These are phyloP conservation scores for Scaptomyza graminum DNA, from an alignment of 1,140 invertebrate species.

Conservation along the genomic window DNA sequence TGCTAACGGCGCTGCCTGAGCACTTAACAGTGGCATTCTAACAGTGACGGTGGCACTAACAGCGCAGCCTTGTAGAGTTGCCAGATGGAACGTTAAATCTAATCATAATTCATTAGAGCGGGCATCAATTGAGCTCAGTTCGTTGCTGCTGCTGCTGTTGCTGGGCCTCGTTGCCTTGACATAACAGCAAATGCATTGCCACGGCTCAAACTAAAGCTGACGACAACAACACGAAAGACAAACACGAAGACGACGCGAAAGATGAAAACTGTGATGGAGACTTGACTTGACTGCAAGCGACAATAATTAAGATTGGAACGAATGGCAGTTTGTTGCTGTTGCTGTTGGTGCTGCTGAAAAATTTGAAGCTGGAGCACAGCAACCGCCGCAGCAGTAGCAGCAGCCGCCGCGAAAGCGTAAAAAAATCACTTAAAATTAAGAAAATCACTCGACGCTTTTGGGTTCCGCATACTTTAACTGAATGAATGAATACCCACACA, in stretches of 20 bases:
- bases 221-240: too few relatives aligned
- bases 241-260: conserved; percentile 19
- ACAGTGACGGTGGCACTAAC: conserved; percentile 22
- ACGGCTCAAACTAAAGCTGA: too few relatives aligned
- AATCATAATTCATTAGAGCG: conserved; percentile 72
- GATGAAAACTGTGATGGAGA: conserved; percentile 26
- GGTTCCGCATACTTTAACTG: conserved; percentile 48
- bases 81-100: conserved; percentile 27
- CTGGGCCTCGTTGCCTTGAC: conserved; percentile 35
- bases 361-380: conserved; percentile 14
- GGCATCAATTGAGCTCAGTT: conserved; percentile 57
- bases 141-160: neutral
- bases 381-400: neutral
- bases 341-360: neutral
- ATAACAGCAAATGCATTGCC: conserved; percentile 63
- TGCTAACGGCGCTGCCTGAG: conserved; percentile 25
- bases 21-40: conserved; percentile 32
- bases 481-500: neutral
- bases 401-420: conserved; percentile 62
- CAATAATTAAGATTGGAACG: conserved; percentile 75
- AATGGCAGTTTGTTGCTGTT: conserved; percentile 37
- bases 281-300: conserved; percentile 44
- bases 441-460: conserved; percentile 47
- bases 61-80: conserved; percentile 40
- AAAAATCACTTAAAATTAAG: conserved; percentile 67